Conservation (phyloP, 2,797 vertebrate species). For the Aphelocoma californica region DNA sequence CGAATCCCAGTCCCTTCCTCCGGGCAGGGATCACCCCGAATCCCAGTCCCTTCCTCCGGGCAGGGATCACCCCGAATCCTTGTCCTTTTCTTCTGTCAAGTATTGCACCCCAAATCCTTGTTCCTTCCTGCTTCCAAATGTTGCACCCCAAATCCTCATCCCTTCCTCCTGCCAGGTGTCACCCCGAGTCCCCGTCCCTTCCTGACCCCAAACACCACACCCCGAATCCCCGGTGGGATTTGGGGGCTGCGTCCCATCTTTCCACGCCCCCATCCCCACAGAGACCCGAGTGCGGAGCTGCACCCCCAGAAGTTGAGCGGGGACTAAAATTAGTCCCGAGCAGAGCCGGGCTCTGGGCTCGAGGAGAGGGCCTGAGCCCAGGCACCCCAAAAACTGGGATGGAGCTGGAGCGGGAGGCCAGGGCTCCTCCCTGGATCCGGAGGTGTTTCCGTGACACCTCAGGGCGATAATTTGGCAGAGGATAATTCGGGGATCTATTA, state of each 20-base stretch:
- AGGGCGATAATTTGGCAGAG: not conserved
- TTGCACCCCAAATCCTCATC: not conserved
- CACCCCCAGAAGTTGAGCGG: not conserved
- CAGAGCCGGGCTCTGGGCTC: not conserved
- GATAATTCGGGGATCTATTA: not conserved
- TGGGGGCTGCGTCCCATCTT: not conserved
- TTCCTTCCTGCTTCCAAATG: not conserved
- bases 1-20: not conserved
- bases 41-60: not conserved
- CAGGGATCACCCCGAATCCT: not conserved
- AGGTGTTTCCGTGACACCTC: not conserved
- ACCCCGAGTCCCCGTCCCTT: not conserved
- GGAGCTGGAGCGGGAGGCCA: fast-evolving
- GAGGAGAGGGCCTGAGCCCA: not conserved
- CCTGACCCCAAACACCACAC: not conserved
- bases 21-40: not conserved
- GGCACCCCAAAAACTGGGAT: not conserved
- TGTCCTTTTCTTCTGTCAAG: no score
- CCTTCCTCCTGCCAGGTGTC: not conserved
- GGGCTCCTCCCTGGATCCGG: not conserved
- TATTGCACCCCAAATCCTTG: no score
- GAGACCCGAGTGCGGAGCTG: not conserved
- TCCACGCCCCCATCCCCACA: fast-evolving
- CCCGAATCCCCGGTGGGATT: not conserved
- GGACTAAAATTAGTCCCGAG: not conserved